Evolutionary conservation across 2,888 invertebrate genomes (phyloP).

Genomic region (Trichopoda pennipes): DNA sequence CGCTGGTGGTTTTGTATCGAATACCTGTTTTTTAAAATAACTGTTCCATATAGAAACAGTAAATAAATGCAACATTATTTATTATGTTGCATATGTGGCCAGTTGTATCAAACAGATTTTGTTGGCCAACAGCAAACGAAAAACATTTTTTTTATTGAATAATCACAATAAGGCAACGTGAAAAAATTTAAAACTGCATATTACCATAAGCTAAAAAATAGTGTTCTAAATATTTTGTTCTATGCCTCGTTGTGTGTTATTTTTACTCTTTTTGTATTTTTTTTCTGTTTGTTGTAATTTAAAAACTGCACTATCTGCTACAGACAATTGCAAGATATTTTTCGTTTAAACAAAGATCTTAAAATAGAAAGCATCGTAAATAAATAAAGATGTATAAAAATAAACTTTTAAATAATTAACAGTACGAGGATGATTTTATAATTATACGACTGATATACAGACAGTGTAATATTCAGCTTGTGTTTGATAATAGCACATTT

Average conservation of each 20-base stretch:
- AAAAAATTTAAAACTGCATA: neutral
- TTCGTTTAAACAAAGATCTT: constrained; percentile 1
- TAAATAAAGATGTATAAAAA: constrained; percentile 25
- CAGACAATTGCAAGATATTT: constrained; percentile 11
- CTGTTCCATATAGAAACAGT: constrained; percentile 53
- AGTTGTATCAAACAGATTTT: neutral
- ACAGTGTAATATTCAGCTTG: neutral
- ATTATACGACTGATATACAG: neutral
- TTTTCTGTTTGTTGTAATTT: neutral
- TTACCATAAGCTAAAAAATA: constrained; percentile 9
- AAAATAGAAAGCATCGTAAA: constrained; percentile 13
- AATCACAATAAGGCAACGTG: constrained; percentile 8
- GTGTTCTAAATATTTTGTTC: constrained; percentile 44
- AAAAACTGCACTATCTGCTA: constrained; percentile 35
- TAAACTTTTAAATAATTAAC: constrained; percentile 3
- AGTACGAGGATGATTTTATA: neutral
- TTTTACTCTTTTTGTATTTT: constrained; percentile 22
- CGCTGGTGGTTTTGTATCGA: constrained; percentile 35
- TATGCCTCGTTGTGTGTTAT: constrained; percentile 5
- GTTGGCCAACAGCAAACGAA: neutral
- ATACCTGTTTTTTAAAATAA: constrained; percentile 56
- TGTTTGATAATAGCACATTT: neutral
- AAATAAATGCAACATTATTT: constrained; percentile 53
- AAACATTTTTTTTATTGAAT: constrained; percentile 11
- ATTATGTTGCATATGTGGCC: constrained; percentile 27